Conservation (phyloP, 1,140 invertebrate species). For the Hylaeus anthracinus region DNA sequence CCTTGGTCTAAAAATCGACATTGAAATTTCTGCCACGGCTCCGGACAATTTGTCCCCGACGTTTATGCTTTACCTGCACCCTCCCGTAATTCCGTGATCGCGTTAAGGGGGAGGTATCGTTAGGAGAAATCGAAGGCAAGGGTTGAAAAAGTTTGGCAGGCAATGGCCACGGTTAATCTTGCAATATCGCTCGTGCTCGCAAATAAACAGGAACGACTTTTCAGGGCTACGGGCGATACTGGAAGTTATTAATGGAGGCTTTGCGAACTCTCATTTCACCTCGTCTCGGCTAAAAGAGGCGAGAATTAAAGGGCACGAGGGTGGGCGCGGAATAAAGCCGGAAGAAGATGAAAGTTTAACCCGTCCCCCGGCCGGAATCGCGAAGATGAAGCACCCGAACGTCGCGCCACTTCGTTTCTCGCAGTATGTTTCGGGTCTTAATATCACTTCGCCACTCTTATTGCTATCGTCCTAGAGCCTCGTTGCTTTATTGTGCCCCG, state of each 20-base stretch:
- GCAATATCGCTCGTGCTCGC: constrained; percentile 23
- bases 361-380: constrained; percentile 7
- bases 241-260: constrained; percentile 54
- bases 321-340: constrained; percentile 32
- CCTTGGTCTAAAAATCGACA: not conserved
- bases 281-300: constrained; percentile 1
- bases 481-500: constrained; percentile 37
- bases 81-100: not conserved
- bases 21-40: not conserved
- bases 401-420: constrained; percentile 24
- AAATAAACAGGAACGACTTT: constrained; percentile 53
- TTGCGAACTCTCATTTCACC: constrained; percentile 27
- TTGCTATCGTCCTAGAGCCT: constrained; percentile 34
- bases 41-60: constrained; percentile 7
- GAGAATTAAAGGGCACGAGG: constrained; percentile 43
- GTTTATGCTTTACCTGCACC: no score
- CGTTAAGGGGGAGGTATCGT: not conserved
- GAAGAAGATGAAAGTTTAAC: constrained; percentile 54
- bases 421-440: constrained; percentile 44
- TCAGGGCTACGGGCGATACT: constrained; percentile 43
- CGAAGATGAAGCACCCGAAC: constrained; percentile 43
- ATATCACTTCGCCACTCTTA: constrained; percentile 52
- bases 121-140: not conserved
- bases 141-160: no score
- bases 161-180: not conserved